Percentiles rank a stretch among this genome's conserved stretches.
phyloP scores from a whole-genome alignment of 1,140 invertebrate species.

The Hormaphis cornu region DNA sequence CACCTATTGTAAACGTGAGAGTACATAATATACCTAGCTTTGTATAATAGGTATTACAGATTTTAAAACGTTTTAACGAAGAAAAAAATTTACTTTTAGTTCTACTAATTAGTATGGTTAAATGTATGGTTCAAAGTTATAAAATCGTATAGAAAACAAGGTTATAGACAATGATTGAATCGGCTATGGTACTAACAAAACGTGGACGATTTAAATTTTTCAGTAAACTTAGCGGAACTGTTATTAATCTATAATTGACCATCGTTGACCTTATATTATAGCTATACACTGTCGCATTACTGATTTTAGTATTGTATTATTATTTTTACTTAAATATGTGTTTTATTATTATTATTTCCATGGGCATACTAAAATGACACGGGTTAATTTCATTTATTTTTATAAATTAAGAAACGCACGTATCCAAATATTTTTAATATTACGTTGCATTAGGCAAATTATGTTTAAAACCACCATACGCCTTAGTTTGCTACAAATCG shows the following conservation, averaged over 20 bases:
- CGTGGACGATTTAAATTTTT: conserved; percentile 6
- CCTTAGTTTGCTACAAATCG: no score
- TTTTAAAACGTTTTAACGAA: background rate
- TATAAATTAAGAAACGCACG: background rate
- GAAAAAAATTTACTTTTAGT: background rate
- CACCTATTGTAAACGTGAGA: no score
- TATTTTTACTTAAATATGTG: background rate
- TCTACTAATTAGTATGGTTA: no score
- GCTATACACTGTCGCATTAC: background rate
- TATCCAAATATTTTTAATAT: background rate
- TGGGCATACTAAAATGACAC: background rate
- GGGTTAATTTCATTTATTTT: background rate
- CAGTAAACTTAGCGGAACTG: conserved; percentile 19
- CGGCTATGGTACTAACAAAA: conserved; percentile 7
- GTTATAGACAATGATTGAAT: conserved; percentile 9
- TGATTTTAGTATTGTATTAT: no score
- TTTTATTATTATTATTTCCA: conserved; percentile 13
- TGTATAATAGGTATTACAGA: no score
- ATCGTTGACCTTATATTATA: conserved; percentile 5
- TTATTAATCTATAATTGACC: conserved; percentile 31
- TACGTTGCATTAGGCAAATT: no score
- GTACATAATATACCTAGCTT: no score
- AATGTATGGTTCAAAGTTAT: background rate
- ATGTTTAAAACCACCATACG: no score
- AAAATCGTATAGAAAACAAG: background rate